These are phyloP conservation scores for Benitochromis conjunctus DNA, from an alignment of 2,113 vertebrate species.

Conservation along the genomic window DNA sequence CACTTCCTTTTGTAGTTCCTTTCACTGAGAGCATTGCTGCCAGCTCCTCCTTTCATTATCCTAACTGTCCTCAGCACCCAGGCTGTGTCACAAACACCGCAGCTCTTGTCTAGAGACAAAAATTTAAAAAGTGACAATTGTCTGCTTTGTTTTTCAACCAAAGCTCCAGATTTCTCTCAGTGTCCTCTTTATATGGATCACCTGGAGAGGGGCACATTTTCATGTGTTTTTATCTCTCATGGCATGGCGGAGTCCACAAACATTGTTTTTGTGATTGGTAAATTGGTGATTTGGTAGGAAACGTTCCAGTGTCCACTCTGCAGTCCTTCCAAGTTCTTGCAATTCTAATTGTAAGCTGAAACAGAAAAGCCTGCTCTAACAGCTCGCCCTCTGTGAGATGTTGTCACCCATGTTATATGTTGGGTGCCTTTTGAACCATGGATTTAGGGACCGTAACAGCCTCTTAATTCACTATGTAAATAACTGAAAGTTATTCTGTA, in stretches of 20 bases:
- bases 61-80: too few species aligned
- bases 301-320: neutral
- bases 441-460: neutral
- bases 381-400: neutral
- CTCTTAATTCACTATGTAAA: neutral
- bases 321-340: neutral
- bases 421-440: neutral
- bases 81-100: neutral
- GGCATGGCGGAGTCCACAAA: neutral
- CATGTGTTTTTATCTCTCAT: neutral
- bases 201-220: neutral
- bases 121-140: neutral
- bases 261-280: neutral
- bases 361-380: neutral
- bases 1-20: too few species aligned
- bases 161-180: neutral
- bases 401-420: neutral
- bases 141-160: neutral
- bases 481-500: neutral
- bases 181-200: neutral
- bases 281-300: neutral
- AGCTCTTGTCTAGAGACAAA: neutral
- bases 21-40: too few species aligned
- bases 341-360: neutral
- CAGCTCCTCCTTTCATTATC: too few species aligned